These are phyloP conservation scores for Dasyurus viverrinus DNA, from an alignment of 2,113 vertebrate genomes.

Conservation along the genomic window DNA sequence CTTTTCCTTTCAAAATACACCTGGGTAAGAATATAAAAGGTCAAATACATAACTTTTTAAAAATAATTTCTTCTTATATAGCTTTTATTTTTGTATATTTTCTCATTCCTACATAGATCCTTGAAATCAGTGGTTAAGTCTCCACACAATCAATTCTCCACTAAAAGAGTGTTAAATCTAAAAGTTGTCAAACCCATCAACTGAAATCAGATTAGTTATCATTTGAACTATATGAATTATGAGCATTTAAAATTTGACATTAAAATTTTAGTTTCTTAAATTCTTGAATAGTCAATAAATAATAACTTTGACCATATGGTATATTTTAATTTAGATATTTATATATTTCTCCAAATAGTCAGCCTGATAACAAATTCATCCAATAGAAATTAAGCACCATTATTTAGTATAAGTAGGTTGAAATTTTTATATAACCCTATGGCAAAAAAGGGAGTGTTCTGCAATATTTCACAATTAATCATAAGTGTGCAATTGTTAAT, in stretches of 20 bases:
- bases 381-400: not conserved
- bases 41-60: constrained; percentile 37
- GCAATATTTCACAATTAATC: constrained; percentile 48
- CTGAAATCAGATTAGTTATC: constrained; percentile 4
- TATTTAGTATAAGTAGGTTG: constrained; percentile 33
- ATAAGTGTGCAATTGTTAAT: constrained; percentile 25
- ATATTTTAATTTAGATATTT: constrained; percentile 33
- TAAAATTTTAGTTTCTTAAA: constrained; percentile 10
- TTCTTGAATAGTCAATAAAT: constrained; percentile 25
- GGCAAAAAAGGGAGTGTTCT: constrained; percentile 14
- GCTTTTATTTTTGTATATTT: constrained; percentile 44
- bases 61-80: constrained; percentile 47
- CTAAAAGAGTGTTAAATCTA: not conserved
- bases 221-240: constrained; percentile 11
- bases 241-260: constrained; percentile 6
- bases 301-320: constrained; percentile 18
- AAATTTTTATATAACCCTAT: constrained; percentile 45
- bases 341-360: constrained; percentile 30
- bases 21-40: constrained; percentile 63
- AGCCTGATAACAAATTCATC: constrained; percentile 26
- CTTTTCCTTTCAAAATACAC: constrained; percentile 82
- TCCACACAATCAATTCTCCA: not conserved
- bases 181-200: not conserved
- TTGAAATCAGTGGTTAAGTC: not conserved
- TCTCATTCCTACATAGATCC: not conserved